Evolutionary conservation across 2,888 invertebrate genomes (phyloP).

Genomic region (Hemistola chrysoprasaria): DNA sequence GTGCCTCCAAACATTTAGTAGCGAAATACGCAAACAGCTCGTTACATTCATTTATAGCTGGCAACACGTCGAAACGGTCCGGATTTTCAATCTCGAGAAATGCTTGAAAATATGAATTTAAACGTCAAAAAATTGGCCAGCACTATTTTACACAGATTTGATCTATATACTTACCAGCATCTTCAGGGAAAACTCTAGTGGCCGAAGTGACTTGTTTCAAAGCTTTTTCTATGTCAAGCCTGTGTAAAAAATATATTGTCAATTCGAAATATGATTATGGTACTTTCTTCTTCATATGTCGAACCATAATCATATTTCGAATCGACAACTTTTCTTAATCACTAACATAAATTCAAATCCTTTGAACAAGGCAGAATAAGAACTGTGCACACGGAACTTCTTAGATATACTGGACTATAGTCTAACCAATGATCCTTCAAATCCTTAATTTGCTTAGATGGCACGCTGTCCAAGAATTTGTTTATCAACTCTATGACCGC

Average conservation of each 20-base stretch:
- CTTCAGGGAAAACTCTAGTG: slow-evolving; percentile 79
- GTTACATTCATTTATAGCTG: slow-evolving; percentile 87
- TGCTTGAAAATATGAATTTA: slow-evolving; percentile 72
- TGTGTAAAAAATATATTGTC: slow-evolving; percentile 26
- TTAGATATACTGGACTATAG: no score
- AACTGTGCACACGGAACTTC: no score
- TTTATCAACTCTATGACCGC: slow-evolving; percentile 90
- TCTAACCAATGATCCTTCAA: slow-evolving; percentile 83
- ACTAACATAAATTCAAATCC: no score
- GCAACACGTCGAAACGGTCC: slow-evolving; percentile 79
- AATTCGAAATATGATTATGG: no score
- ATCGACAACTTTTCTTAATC: no score
- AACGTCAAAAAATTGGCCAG: no score
- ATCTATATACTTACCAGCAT: slow-evolving; percentile 83
- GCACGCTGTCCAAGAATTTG: slow-evolving; percentile 86
- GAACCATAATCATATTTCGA: no score
- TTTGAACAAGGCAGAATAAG: no score
- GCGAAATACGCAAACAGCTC: slow-evolving; percentile 92
- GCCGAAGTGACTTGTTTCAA: slow-evolving; percentile 83
- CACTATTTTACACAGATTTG: no score
- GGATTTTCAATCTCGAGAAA: slow-evolving; percentile 85
- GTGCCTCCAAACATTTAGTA: slow-evolving; percentile 86
- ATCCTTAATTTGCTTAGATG: slow-evolving; percentile 79
- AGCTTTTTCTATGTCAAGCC: slow-evolving; percentile 83
- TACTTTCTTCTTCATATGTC: no score